Base-by-base conservation (phyloP, 2,797 vertebrate species). In the Acrossocheilus fasciatus region DNA sequence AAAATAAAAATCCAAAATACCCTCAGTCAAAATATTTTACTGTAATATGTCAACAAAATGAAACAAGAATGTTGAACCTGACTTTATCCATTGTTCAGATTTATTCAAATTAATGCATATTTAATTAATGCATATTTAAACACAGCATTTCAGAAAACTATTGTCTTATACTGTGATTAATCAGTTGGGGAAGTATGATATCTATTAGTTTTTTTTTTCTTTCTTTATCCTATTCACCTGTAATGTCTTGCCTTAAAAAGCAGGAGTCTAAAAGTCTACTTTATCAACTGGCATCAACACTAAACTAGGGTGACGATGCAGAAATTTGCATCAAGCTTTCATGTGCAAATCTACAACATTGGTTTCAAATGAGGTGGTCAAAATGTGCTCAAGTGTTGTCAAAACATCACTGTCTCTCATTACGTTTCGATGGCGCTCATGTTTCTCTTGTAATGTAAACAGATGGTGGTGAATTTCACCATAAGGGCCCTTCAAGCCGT, bases 391-490 rank as follows among this genome's bases (percentile, higher is more conserved):
- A 17, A 41, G 14, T 79, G 77, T 64, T 45, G 57, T 45, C 69
- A 59, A 59, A 59, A 74, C 69, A 73, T 26, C 4, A 11, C 68
- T 6, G 14, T 62, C 52, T 57, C 69, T 20, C 18, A 4, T 43
- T 34, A 23, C 15, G n/a, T 43, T 43, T 62, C 26, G 23, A 43
- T 34, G 15, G 66, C 6, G 4, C 81, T 73, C 47, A 39, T 72
- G 36, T 41, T 68, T 82, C 47, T 72, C 50, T 59, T 50, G 26
- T 26, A 30, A 59, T 50, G 50, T 81, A 85, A 87, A 87, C 57
- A 81, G 64, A 41, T 52, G 34, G 41, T 43, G 79, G 23, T 87
- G 83, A 81, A 4, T 59, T 41, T 83, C 79, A 76, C 57, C 70
- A 74, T 26, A 62, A 79, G 39, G 20, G 30, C 23, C 34, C 34